Conservation (phyloP, 2,888 invertebrate species). For the Reticulitermes lucifugus region DNA sequence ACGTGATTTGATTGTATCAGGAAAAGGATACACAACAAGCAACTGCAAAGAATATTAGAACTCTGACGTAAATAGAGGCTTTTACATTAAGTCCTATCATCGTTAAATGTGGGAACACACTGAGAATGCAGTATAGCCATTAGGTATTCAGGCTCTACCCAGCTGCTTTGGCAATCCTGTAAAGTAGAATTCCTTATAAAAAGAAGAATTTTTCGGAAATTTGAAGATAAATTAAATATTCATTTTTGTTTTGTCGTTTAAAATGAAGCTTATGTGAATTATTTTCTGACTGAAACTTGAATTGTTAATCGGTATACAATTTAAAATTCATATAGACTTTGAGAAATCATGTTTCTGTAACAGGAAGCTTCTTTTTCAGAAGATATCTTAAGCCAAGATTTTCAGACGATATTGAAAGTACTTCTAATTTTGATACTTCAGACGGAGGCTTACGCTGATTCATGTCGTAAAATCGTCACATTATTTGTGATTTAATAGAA, state of each 20-base stretch:
- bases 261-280: neutral
- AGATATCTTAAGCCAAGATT: neutral
- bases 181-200: neutral
- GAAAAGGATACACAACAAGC: too few species aligned
- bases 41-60: too few species aligned
- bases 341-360: neutral
- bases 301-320: neutral
- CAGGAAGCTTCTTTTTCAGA: neutral
- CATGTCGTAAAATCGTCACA: neutral
- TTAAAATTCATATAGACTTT: neutral
- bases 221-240: neutral
- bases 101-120: too few species aligned
- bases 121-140: too few species aligned
- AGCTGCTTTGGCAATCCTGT: neutral
- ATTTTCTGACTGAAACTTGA: neutral
- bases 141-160: neutral
- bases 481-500: neutral
- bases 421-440: neutral
- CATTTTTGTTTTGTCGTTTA: neutral
- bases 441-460: neutral
- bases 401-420: neutral
- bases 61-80: too few species aligned
- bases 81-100: too few species aligned
- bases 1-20: too few species aligned
- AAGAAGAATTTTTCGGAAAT: neutral